A percentile compares a stretch with the other conserved stretches of the same genome.
phyloP scores from a whole-genome alignment of 2,888 invertebrate genomes.

The Drosophila subsilvestris region DNA sequence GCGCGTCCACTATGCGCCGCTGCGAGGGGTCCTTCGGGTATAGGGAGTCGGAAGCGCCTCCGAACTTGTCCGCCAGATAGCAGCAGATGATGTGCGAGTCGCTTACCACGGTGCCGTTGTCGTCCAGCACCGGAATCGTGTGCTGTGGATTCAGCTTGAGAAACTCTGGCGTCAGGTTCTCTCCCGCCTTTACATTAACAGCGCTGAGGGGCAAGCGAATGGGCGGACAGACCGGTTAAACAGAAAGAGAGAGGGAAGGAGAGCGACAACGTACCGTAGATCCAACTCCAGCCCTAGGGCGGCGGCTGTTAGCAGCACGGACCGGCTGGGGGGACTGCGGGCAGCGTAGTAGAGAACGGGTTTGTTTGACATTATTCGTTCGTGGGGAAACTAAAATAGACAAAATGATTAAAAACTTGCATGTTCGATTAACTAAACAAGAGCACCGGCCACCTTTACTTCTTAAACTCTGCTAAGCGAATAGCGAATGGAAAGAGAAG shows the following conservation, averaged over 20 bases:
- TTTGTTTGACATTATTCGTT: constrained; percentile 69
- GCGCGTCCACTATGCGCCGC: constrained; percentile 84
- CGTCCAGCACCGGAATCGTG: constrained; percentile 82
- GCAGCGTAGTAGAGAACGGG: constrained; percentile 86
- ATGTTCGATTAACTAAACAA: constrained; percentile 4
- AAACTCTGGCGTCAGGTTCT: constrained; percentile 80
- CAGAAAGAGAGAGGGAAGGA: constrained; percentile 23
- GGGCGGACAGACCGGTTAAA: constrained; percentile 46
- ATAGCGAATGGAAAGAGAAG: background rate
- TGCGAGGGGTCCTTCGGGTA: constrained; percentile 86
- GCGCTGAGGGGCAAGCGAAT: constrained; percentile 50
- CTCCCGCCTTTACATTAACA: constrained; percentile 80
- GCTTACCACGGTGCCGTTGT: constrained; percentile 78
- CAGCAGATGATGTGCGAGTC: constrained; percentile 85
- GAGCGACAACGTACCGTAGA: constrained; percentile 71
- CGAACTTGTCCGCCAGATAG: constrained; percentile 86
- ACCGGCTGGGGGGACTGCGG: constrained; percentile 88
- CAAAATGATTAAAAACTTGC: constrained; percentile 28
- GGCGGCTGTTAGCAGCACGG: constrained; percentile 87
- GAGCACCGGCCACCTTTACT: background rate
- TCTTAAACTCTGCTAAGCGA: background rate
- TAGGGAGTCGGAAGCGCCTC: constrained; percentile 80
- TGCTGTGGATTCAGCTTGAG: constrained; percentile 86
- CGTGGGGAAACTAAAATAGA: constrained; percentile 10
- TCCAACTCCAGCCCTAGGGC: constrained; percentile 88